Conservation (phyloP, 2,113 vertebrate genomes). For the Clarias gariepinus region DNA sequence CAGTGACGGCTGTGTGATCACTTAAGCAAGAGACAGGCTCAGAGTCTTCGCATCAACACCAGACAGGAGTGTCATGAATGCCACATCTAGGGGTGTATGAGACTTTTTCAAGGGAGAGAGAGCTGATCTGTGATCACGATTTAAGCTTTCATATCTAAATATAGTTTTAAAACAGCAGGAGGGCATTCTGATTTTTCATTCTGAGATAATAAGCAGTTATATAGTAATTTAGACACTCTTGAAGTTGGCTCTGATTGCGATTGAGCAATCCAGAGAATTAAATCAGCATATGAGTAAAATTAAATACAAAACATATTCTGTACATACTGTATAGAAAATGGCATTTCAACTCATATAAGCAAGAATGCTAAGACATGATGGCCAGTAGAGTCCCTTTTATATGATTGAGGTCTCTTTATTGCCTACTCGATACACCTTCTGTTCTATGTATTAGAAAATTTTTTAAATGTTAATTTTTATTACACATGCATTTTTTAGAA, state of each 20-base stretch:
- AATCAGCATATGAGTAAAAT: neutral
- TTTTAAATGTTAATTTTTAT: too few species aligned
- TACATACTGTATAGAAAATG: neutral
- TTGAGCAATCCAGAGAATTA: neutral
- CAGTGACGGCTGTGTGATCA: conserved; percentile 47
- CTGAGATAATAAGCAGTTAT: neutral
- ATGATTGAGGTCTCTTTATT: neutral
- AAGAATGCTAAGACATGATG: neutral
- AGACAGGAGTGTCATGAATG: neutral
- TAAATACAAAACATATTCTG: neutral
- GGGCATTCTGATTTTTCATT: neutral
- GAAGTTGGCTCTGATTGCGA: neutral
- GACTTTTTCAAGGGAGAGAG: neutral
- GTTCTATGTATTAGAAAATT: neutral
- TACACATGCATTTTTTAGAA: too few species aligned
- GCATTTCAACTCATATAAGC: neutral
- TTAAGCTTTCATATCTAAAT: conserved; percentile 4
- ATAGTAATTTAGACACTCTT: neutral
- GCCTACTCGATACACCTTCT: too few species aligned
- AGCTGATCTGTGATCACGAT: conserved; percentile 19
- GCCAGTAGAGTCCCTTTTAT: neutral
- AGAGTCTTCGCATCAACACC: neutral
- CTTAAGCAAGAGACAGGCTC: neutral
- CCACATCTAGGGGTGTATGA: conserved; percentile 10
- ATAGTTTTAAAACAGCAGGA: neutral